Percentiles rank a stretch among this genome's conserved stretches.
Evolutionary conservation across 2,113 vertebrate species (phyloP).

Genomic region (Nothocercus julius): DNA sequence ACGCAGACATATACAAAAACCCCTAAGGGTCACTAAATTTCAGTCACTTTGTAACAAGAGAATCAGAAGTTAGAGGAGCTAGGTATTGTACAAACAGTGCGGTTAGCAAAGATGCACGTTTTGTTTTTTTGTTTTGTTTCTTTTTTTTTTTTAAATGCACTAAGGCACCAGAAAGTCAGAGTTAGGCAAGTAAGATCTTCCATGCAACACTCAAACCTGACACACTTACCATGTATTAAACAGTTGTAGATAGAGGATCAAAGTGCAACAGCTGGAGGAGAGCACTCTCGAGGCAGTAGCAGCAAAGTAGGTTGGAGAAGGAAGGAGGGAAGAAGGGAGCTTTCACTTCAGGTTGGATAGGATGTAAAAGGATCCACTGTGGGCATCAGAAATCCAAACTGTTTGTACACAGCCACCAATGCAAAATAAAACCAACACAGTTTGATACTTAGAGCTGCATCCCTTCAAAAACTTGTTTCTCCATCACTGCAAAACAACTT

Average conservation of each 20-base stretch:
- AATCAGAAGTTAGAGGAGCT: not conserved
- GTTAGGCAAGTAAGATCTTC: not conserved
- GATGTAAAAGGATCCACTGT: not conserved
- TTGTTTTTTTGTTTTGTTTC: not conserved
- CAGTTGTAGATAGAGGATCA: fast-evolving
- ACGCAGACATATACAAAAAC: not conserved
- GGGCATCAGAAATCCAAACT: not conserved
- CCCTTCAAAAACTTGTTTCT: not conserved
- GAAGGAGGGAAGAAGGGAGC: not conserved
- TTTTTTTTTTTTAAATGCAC: not conserved
- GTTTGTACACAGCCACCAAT: not conserved
- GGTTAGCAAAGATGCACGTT: not conserved
- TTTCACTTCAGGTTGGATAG: not conserved
- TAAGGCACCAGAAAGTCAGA: slow-evolving; percentile 52
- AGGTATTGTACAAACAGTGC: not conserved
- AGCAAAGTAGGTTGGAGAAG: not conserved
- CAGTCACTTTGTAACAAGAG: not conserved
- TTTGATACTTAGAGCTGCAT: not conserved
- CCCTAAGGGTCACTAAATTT: not conserved
- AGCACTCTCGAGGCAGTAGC: not conserved
- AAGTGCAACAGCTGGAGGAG: not conserved
- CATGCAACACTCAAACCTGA: not conserved
- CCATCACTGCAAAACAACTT: not conserved
- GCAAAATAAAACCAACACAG: not conserved
- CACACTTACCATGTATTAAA: not conserved